phyloP scores from a whole-genome alignment of 2,797 vertebrate species.

The Petrocephalus schoutedeni region DNA sequence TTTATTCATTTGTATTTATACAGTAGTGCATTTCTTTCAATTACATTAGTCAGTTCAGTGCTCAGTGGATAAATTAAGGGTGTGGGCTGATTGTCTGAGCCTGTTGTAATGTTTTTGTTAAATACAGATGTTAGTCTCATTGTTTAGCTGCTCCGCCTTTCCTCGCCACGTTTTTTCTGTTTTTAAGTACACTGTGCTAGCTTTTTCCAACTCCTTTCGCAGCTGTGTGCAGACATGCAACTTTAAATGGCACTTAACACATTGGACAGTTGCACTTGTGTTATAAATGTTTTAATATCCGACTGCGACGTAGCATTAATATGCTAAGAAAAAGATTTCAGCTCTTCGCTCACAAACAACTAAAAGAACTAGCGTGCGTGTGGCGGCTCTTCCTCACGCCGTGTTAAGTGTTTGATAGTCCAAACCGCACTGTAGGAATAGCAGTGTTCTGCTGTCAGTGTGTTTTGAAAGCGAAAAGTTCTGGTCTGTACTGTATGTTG shows the following conservation, averaged over 20 bases:
- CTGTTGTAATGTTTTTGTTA: constrained; percentile 1
- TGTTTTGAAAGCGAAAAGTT: not conserved
- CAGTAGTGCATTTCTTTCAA: not conserved
- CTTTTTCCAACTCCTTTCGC: not conserved
- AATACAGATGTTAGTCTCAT: constrained; percentile 9
- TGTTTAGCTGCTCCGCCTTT: not conserved
- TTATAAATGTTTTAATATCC: constrained; percentile 43
- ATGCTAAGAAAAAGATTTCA: constrained; percentile 26
- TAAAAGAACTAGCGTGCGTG: not conserved
- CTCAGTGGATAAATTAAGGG: not conserved
- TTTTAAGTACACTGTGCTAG: not conserved
- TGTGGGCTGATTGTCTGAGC: constrained; percentile 2
- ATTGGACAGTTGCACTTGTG: constrained; percentile 34
- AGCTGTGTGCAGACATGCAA: constrained; percentile 29
- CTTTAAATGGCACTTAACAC: constrained; percentile 43
- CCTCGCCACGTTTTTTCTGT: not conserved
- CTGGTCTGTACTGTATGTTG: not conserved
- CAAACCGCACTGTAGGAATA: not conserved
- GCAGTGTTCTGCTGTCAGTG: not conserved
- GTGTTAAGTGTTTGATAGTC: not conserved
- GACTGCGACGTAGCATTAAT: constrained; percentile 31
- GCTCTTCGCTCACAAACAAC: not conserved
- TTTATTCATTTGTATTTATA: not conserved
- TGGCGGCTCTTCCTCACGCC: not conserved
- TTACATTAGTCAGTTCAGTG: not conserved